Percentiles rank a stretch among this genome's conserved stretches.
Conservation (phyloP, 2,888 invertebrate genomes). For the Carterocephalus palaemon region DNA sequence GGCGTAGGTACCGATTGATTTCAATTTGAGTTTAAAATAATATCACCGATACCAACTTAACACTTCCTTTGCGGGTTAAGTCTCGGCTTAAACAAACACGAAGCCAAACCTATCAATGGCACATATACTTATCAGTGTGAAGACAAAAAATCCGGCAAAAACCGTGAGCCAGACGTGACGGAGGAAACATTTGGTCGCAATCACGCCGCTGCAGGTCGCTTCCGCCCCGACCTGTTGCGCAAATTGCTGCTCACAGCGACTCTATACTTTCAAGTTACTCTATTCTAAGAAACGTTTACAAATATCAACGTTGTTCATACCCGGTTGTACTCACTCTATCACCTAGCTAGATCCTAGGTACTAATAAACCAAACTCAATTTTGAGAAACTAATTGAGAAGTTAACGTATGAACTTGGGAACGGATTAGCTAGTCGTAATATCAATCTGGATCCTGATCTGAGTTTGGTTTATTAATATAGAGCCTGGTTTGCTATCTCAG, state of each 20-base stretch:
- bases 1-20: neutral
- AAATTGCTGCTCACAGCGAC: slow-evolving; percentile 49
- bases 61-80: slow-evolving; percentile 66
- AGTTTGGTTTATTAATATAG: too few species aligned
- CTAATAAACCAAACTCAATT: too few species aligned
- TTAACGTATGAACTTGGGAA: too few species aligned
- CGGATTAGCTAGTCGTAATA: too few species aligned
- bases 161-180: slow-evolving; percentile 61
- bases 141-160: slow-evolving; percentile 70
- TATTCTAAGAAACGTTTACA: slow-evolving; percentile 1
- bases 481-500: slow-evolving; percentile 8
- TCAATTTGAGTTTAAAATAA: slow-evolving; percentile 1
- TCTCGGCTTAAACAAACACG: slow-evolving; percentile 71
- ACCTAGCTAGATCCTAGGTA: too few species aligned
- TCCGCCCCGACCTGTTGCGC: slow-evolving; percentile 79
- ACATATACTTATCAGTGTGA: slow-evolving; percentile 63
- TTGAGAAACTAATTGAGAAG: too few species aligned
- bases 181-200: slow-evolving; percentile 78
- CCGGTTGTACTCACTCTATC: too few species aligned
- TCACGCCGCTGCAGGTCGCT: slow-evolving; percentile 74
- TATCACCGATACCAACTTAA: slow-evolving; percentile 5
- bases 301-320: too few species aligned
- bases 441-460: too few species aligned
- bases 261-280: slow-evolving; percentile 2
- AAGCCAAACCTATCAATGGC: slow-evolving; percentile 72